phyloP scores from a whole-genome alignment of 1,140 invertebrate species.

The Bactericera cockerelli region DNA sequence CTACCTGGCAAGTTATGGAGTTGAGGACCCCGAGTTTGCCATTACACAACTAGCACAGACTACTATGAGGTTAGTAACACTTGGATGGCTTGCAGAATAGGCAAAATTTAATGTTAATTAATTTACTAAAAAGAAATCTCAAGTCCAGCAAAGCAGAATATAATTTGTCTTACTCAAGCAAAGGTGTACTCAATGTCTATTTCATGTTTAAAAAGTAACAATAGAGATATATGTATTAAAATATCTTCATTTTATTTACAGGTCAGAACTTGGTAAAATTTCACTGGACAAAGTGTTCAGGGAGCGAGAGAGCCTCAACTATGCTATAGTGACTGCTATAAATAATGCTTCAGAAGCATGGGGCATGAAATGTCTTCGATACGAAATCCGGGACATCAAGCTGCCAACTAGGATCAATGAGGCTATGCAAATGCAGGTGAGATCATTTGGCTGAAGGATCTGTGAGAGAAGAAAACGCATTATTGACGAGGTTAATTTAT shows the following conservation, averaged over 20 bases:
- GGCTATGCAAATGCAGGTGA: conserved; percentile 99
- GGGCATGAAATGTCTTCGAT: conserved; percentile 93
- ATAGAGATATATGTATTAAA: no score
- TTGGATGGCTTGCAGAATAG: no score
- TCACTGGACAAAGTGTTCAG: conserved; percentile 92
- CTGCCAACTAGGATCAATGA: conserved; percentile 86
- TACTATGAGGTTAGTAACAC: conserved; percentile 93
- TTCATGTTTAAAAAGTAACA: no score
- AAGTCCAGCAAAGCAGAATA: no score
- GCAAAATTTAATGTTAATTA: conserved; percentile 5
- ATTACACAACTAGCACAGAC: conserved; percentile 98
- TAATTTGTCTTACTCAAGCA: no score
- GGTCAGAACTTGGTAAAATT: conserved; percentile 96
- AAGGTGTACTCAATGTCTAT: no score
- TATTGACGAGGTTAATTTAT: no score
- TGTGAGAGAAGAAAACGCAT: no score
- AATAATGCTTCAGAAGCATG: conserved; percentile 96
- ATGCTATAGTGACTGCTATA: conserved; percentile 90
- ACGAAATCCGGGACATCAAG: conserved; percentile 95
- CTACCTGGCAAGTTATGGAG: conserved; percentile 89
- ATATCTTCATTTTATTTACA: no score
- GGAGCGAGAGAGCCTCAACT: conserved; percentile 89
- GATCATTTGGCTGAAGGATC: no score
- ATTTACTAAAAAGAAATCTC: neutral
- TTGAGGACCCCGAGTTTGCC: conserved; percentile 98